Percentiles rank a stretch among this genome's conserved stretches.
phyloP scores from a whole-genome alignment of 2,113 vertebrate genomes.

The Egretta garzetta region DNA sequence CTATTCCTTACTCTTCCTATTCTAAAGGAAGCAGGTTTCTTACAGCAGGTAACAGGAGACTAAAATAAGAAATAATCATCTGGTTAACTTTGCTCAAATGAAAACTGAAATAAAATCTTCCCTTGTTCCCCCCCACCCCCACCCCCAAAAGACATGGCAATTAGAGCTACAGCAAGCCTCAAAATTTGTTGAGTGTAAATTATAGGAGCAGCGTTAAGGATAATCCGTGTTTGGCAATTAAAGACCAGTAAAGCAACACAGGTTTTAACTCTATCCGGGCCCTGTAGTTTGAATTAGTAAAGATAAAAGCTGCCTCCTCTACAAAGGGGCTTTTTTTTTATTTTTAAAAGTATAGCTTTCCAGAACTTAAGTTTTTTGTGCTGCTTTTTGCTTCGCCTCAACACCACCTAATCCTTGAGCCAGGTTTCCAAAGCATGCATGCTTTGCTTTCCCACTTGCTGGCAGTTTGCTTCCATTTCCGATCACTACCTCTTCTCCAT shows the following conservation, averaged over 20 bases:
- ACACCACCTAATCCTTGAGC: background rate
- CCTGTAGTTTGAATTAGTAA: background rate
- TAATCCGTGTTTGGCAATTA: background rate
- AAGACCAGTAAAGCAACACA: background rate
- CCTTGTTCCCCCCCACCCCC: background rate
- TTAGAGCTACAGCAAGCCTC: background rate
- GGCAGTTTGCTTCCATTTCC: background rate
- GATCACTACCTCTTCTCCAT: background rate
- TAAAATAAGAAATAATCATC: background rate
- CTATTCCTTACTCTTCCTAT: background rate
- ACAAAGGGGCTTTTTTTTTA: background rate
- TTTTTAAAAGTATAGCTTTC: background rate
- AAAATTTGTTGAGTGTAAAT: background rate
- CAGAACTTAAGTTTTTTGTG: rapidly evolving
- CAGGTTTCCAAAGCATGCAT: background rate
- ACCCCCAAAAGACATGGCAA: rapidly evolving
- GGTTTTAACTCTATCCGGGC: background rate
- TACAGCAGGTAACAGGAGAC: background rate
- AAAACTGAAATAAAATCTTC: background rate
- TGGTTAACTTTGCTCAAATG: background rate
- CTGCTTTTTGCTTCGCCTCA: background rate
- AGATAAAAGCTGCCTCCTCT: background rate
- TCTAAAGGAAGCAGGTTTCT: background rate
- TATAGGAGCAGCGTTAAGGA: background rate
- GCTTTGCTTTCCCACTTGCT: background rate